Evolutionary conservation across 2,888 invertebrate species (phyloP), one percentile per base, ranked within the genome.

Genomic region (Acanthopleura granulata): DNA sequence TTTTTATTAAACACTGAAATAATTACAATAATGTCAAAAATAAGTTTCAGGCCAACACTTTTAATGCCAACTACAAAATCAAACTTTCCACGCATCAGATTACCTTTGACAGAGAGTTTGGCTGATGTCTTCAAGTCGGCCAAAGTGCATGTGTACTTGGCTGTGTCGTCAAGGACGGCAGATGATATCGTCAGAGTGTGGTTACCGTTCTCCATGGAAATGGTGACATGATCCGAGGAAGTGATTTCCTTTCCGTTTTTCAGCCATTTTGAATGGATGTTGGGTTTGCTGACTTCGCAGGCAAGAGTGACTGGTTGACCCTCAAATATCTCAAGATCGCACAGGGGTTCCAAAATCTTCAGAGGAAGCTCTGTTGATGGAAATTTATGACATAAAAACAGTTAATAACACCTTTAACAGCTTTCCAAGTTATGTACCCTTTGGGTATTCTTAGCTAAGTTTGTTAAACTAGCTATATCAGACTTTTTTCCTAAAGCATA

Each of bases 151-250:
- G 95, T 93, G 88, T 97, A 97, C 82, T 93, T 93, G 18, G 95
- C 97, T 61, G 93, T 94, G 90, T 98, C 97, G 74, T 93, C 93
- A 0, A 92, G 88, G 78, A 93, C 93, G 62, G 95, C 93, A 80
- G 96, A 94, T 85, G 95, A 94, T 83, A 97, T 95, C 89, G 96
- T 95, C 49, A 98, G 91, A 11, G 50, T n/a, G 73, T 75, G 61
- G 77, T 78, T 49, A 1, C 71, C 50, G 25, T 71, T 49, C 18
- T 76, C 76, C 1, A 72, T 57, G 18, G 50, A 72, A 49, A 82
- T 73, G 27, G 72, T 74, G 27, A 77, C 75, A 30, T 72, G 73
- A 27, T 82, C 96, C 95, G 96, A 95, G 69, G 95, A 95, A 84
- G 94, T 95, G 0, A 96, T 92, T 91, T 96, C 95, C 84, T 94